phyloP scores from a whole-genome alignment of 2,113 vertebrate species.

The Triplophysa siluroides region DNA sequence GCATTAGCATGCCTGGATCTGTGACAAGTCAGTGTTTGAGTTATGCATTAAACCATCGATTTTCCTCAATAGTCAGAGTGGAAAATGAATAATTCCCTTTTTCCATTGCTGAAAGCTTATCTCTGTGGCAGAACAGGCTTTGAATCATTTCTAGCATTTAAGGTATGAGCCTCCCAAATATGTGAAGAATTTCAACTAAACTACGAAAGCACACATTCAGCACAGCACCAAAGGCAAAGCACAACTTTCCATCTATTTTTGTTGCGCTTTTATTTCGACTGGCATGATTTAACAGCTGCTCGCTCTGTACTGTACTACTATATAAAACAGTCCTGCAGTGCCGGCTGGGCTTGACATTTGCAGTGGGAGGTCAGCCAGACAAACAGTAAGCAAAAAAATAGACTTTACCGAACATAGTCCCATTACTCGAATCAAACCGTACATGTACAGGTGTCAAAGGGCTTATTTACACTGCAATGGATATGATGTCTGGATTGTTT shows the following conservation, averaged over 20 bases:
- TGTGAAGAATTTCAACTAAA: background rate
- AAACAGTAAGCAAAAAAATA: background rate
- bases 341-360: slow-evolving; percentile 73
- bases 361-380: slow-evolving; percentile 67
- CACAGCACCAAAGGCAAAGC: background rate
- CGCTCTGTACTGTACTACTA: background rate
- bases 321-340: slow-evolving; percentile 33
- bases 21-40: background rate
- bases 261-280: slow-evolving; percentile 2
- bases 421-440: background rate
- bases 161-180: background rate
- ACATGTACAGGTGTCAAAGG: background rate
- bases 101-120: background rate
- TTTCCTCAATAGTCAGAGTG: background rate
- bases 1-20: background rate
- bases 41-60: background rate
- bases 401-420: background rate
- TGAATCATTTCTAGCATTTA: background rate
- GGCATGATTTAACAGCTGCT: background rate
- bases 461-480: no score
- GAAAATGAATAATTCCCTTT: background rate
- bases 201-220: background rate
- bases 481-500: no score
- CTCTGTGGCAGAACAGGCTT: slow-evolving; percentile 7
- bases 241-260: background rate